Conservation (phyloP, 2,113 vertebrate species). For the Orthonyx spaldingii region DNA sequence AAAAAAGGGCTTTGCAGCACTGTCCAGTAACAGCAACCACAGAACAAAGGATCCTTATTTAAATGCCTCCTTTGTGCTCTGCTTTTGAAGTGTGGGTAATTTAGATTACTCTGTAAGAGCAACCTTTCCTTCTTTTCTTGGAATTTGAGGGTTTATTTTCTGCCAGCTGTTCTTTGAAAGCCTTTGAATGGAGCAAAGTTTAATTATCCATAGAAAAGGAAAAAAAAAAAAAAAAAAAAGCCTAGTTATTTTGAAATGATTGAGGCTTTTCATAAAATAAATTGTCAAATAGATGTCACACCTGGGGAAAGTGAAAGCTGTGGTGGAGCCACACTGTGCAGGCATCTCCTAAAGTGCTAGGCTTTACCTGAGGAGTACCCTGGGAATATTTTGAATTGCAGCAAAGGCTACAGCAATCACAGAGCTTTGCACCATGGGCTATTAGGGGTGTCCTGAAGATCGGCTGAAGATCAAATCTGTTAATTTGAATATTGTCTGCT, state of each 20-base stretch:
- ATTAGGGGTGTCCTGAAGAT: background rate
- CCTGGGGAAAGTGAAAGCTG: background rate
- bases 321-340: background rate
- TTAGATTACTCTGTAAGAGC: conserved; percentile 20
- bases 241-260: conserved; percentile 18
- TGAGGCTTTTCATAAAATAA: conserved; percentile 34
- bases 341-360: background rate
- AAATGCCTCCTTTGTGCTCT: background rate
- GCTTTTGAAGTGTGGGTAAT: conserved; percentile 2
- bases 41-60: background rate
- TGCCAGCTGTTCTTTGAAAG: conserved; percentile 42
- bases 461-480: background rate
- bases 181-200: conserved; percentile 34
- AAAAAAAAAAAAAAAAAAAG: background rate
- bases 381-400: background rate
- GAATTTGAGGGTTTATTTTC: conserved; percentile 26
- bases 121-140: conserved; percentile 6
- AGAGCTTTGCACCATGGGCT: background rate
- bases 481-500: background rate
- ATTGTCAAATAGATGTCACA: background rate
- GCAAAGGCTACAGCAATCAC: background rate
- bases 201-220: conserved; percentile 33
- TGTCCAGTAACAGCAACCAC: background rate
- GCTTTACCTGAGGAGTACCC: background rate
- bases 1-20: background rate